phyloP scores from a whole-genome alignment of 2,797 vertebrate species.

The Urosaurus nigricauda region DNA sequence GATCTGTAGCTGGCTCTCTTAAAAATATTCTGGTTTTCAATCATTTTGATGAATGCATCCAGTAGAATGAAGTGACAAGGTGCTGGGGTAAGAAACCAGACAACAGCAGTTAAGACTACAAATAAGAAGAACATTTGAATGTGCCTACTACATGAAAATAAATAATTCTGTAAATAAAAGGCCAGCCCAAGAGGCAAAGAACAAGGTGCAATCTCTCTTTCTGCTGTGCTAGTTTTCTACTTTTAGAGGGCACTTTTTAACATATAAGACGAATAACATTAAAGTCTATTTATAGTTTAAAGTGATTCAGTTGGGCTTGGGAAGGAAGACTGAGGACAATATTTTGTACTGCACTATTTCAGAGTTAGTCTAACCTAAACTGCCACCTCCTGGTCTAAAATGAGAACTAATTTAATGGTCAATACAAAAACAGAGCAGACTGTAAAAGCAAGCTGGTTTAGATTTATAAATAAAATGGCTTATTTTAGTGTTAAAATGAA shows the following conservation, averaged over 20 bases:
- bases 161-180: background rate
- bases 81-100: background rate
- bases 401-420: background rate
- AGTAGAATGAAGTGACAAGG: background rate
- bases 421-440: slow-evolving; percentile 7
- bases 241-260: background rate
- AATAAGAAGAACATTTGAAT: background rate
- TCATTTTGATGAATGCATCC: background rate
- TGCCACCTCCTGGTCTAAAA: slow-evolving; percentile 40
- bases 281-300: background rate
- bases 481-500: background rate
- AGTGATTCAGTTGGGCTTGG: background rate
- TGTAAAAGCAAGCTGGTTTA: background rate
- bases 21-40: background rate
- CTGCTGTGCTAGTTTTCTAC: background rate
- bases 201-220: background rate
- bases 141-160: background rate
- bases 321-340: slow-evolving; percentile 39
- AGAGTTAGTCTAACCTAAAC: slow-evolving; percentile 5
- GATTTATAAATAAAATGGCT: background rate
- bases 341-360: slow-evolving; percentile 60
- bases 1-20: background rate
- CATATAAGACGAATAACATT: background rate
- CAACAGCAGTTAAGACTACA: background rate
- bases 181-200: background rate